Evolutionary conservation across 2,888 invertebrate species (phyloP), one percentile per base, ranked within the genome.

Genomic region (Lithodes maja): DNA sequence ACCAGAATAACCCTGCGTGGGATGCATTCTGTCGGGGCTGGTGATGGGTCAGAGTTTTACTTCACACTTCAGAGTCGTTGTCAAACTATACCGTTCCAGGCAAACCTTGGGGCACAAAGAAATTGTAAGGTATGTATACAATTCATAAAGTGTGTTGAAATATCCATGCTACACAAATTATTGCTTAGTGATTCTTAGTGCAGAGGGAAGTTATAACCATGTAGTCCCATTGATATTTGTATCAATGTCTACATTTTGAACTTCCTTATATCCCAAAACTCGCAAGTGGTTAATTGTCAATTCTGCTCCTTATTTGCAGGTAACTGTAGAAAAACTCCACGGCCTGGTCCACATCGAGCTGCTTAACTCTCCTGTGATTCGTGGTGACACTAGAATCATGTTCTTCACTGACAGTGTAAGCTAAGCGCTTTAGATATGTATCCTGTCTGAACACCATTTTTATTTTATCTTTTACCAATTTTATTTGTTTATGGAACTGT

Each of bases 1-100:
- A 93, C 92, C 7, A 92, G 93, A 74, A 92, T 94, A 53, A 93
- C 93, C 90, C 93, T 94, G 49, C 92, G 92, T 85, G 93, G 93
- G 80, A 92, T 94, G 82, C 92, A 92, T 92, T 93, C 93, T 90
- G 93, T 94, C 12, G 94, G 94, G 1, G 93, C 93, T 90, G 94
- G 94, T 12, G 93, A 94, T 92, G 94, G 94, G 0, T 93, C 93
- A 87, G 94, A 94, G 92, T 93, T 94, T 3, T 92, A 92, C 69
- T 93, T 94, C 92, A 93, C 93, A 82, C 92, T 94, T 85, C 92
- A 92, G 82, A 93, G 93, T 75, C 93, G 93, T 3, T 90, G 91
- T 17, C 92, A 92, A 54, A 92, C 93, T 81, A 92, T 94, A 52
- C 86, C 91, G 33, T 94, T 93, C 92, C 93, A 93, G 71, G 93